Evolutionary conservation across 1,140 invertebrate species (phyloP), one percentile per base, ranked within the genome.

Genomic region (Conus betulinus): DNA sequence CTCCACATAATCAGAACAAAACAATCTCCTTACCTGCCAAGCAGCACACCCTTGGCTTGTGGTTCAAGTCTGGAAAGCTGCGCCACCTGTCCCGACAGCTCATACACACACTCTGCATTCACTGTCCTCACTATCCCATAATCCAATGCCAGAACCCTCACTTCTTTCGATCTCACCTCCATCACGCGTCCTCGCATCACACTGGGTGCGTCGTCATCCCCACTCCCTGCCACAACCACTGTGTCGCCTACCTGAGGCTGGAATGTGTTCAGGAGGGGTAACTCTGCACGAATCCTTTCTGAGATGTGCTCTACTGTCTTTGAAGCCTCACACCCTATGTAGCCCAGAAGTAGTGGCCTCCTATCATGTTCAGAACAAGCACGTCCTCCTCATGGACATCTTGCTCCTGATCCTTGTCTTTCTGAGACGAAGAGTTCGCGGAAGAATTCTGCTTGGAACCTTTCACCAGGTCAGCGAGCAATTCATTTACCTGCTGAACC

Each of bases 1-100:
- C 39, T 39, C 39, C 39, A 39, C 39, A 39, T 39, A 39, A 39
- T 39, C 39, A 39, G 39, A 39, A 39, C 39, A 8, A 78, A 78
- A 13, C 27, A 51, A 23, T 13, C 51, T 3, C 79, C 79, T 51
- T 17, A 81, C 79, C 79, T 81, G 79, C 79, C 39, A 81, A 13
- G 23, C 79, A 81, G 79, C 79, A 81, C 39, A 81, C 15, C 15
- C 23, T 81, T 81, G 79, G 79, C 79, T 51, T 81, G 79, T 15
- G 79, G 23, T 10, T 17, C 79, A 52, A 81, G 7, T 5, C 17
- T 20, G 13, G 51, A 11, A 15, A 81, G 79, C 17, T 51, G 39
- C 17, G 20, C 79, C 5, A 51, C 79, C 5, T 51, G 13, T 7
- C 39, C 51, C 7, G 51, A 15, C 79, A 81, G 15, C 79, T 55